Conservation (phyloP, 2,797 vertebrate genomes). For the Momotus momota region DNA sequence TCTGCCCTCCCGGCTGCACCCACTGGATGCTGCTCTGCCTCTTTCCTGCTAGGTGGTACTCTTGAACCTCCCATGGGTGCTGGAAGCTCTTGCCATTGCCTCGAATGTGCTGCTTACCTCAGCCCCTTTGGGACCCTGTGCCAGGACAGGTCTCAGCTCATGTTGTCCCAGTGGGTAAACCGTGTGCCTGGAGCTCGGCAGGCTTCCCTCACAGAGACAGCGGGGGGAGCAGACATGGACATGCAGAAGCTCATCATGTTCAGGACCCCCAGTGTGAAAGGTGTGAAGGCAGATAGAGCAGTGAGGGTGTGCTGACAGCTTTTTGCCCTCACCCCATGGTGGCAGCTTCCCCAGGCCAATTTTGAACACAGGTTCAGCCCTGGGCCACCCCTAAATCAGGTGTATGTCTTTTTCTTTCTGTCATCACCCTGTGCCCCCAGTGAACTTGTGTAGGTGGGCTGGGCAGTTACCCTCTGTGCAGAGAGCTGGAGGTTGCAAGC, state of each 20-base stretch:
- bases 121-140: neutral
- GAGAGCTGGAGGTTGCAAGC: neutral
- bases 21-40: neutral
- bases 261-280: neutral
- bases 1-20: neutral
- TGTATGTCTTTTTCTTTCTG: neutral
- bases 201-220: neutral
- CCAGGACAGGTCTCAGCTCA: neutral
- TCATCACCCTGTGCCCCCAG: too few species aligned
- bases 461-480: accelerated
- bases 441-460: neutral
- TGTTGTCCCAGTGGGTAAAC: neutral
- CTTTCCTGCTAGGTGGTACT: neutral
- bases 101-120: neutral
- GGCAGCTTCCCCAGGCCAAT: neutral
- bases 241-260: neutral
- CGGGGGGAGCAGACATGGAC: neutral
- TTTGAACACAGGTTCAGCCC: neutral
- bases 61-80: neutral
- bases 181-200: neutral
- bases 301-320: neutral
- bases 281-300: neutral
- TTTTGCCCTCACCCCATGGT: neutral
- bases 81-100: neutral
- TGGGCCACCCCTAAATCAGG: neutral